These are phyloP conservation scores for Limnothrissa miodon DNA, from an alignment of 2,113 vertebrate genomes.

Conservation along the genomic window DNA sequence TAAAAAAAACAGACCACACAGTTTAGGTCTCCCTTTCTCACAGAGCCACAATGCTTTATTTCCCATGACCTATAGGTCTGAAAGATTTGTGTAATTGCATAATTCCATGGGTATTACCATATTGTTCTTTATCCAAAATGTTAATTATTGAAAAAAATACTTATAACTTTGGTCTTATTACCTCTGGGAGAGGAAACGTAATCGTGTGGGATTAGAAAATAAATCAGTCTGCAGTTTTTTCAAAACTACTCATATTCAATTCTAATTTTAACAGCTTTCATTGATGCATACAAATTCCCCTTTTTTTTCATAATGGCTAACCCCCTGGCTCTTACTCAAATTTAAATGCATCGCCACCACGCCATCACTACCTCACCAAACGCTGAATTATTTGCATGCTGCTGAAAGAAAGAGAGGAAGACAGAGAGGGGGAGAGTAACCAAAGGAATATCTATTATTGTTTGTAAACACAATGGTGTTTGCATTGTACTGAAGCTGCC, in stretches of 20 bases:
- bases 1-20: not conserved
- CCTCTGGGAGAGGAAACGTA: not conserved
- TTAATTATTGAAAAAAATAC: constrained; percentile 34
- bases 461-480: constrained; percentile 41
- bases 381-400: not conserved
- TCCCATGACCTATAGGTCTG: constrained; percentile 15
- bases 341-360: not conserved
- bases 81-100: constrained; percentile 15
- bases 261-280: constrained; percentile 16
- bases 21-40: not conserved
- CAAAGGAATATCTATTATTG: constrained; percentile 19
- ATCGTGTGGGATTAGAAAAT: constrained; percentile 2
- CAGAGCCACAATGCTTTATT: not conserved
- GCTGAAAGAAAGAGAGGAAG: not conserved
- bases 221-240: constrained; percentile 19
- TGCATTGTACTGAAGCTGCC: not conserved
- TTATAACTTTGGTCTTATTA: constrained; percentile 20
- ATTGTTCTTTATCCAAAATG: constrained; percentile 25
- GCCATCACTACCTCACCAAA: constrained; percentile 8
- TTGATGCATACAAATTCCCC: not conserved
- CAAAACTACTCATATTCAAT: not conserved
- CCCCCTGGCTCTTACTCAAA: not conserved
- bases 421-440: not conserved
- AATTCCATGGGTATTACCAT: constrained; percentile 13
- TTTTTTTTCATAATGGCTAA: constrained; percentile 1